Base-by-base conservation (phyloP, 2,888 invertebrate species). In the Plebejus melissa region DNA sequence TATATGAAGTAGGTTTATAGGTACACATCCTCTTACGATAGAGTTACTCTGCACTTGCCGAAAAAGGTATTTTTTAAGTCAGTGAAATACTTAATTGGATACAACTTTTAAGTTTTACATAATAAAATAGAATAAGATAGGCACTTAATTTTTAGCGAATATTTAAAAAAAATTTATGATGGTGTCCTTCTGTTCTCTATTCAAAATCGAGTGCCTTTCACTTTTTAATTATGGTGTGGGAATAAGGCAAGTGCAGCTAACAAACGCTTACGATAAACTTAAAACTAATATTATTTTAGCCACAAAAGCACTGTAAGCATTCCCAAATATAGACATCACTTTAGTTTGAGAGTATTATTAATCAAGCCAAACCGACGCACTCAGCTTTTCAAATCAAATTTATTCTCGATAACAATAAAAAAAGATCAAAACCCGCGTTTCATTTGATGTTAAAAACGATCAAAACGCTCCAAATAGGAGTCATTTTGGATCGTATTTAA, bases 291-390 rank as follows among this genome's bases (percentile, higher is more conserved):
- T 90, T 89, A 88, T 78, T 83, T 81, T 87, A 90, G 90, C 90
- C 90, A 91, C 87, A 82, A 85, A 92, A 91, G 92, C 91, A 86
- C 84, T 82, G 81, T 85, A 91, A 92, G 91, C 92, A 84, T 88
- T 87, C 82, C 80, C 83, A 84, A 86, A 86, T 82, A 76, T 78
- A 81, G 82, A 85, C 87, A 87, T 89, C 88, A 87, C 87, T 78
- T 79, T 77, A 80, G 76, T 82, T 83, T 77, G 84, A 87, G 89
- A 89, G 90, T 90, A 91, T 90, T 89, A 77, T 82, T 85, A 85
- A 86, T 86, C 84, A 87, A 88, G 86, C 87, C 83, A 83, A 60
- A 74, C 71, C 58, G 46, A 22, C 13, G 3, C 32, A 36, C 65
- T 32, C 32, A 4, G 65, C 65, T 32, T 13, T 36, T 65, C 65